Evolutionary conservation across 2,888 invertebrate species (phyloP), one percentile per base, ranked within the genome.

Genomic region (Unio pictorum): DNA sequence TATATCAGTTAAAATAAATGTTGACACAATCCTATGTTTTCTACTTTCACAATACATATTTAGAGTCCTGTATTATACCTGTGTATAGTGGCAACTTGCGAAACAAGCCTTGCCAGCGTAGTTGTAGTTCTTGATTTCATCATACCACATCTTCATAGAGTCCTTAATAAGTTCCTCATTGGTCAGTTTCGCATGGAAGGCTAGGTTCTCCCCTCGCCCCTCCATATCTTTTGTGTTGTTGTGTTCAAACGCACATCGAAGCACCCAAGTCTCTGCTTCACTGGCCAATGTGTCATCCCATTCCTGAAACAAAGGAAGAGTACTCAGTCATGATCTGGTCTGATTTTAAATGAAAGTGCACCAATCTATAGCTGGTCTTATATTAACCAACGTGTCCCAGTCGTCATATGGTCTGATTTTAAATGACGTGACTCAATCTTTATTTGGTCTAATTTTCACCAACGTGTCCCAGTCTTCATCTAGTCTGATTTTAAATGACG

Each of bases 141-240:
- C 64, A 55, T 70, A 72, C 76, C 76, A 76, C 23, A 61, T 56
- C n/a, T 68, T 18, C 64, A 76, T 57, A 1, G 70, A 66, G 2
- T 61, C 30, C 4, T 64, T 17, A 15, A 76, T 62, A 28, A 61
- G 63, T 5, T 28, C 56, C 3, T 17, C 55, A 0, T 26, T 55
- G 28, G 72, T 67, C 1, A 26, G 20, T 2, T 26, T 55, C 1
- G 66, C 64, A 34, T 65, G 64, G 55, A 70, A 74, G 8, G 73
- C 71, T n/a, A 76, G 57, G 61, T 74, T 76, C 60, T 74, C 74
- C 23, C 76, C 76, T 3, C 58, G 55, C 0, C 74, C 76, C 45
- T 45, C 45, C 11, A 45, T 45, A 11, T 11, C 11, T 1, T 11
- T 45, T 56, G 62, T 64, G 3, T 55, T 59, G 56, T 76, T 66